Conservation (phyloP, 2,113 vertebrate species). For the Aldabrachelys gigantea region DNA sequence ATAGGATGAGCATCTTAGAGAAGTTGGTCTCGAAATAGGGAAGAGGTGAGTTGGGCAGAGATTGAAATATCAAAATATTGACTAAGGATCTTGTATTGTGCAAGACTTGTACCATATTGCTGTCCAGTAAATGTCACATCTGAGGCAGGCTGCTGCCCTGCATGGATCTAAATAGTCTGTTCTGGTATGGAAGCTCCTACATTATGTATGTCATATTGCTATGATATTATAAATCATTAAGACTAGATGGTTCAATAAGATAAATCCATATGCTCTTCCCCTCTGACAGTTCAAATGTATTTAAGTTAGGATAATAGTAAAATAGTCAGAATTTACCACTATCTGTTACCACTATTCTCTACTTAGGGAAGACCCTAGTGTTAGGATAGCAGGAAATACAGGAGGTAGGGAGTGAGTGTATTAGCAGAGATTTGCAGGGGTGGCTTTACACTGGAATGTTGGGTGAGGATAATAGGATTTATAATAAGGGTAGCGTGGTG, state of each 20-base stretch:
- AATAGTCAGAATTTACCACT: not conserved
- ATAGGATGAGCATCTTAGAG: not conserved
- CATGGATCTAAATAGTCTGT: not conserved
- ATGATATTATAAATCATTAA: not conserved
- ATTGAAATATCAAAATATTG: not conserved
- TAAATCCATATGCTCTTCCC: not conserved
- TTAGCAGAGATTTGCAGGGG: not conserved
- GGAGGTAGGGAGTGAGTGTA: not conserved
- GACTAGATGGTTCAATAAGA: not conserved
- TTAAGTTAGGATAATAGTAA: not conserved
- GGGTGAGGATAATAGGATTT: not conserved
- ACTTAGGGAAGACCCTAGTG: not conserved
- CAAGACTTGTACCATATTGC: accelerated
- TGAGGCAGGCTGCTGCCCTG: not conserved
- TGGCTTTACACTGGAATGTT: not conserved
- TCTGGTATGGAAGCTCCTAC: not conserved
- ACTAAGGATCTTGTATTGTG: accelerated
- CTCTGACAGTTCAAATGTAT: not conserved
- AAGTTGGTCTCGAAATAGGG: not conserved
- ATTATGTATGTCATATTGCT: not conserved
- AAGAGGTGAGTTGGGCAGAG: not conserved
- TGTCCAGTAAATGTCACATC: not conserved
- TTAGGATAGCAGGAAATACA: not conserved
- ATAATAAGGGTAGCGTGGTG: not conserved
- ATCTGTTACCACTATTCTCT: not conserved